Base-by-base conservation (phyloP, 2,113 vertebrate species). In the Pseudorasbora parva region DNA sequence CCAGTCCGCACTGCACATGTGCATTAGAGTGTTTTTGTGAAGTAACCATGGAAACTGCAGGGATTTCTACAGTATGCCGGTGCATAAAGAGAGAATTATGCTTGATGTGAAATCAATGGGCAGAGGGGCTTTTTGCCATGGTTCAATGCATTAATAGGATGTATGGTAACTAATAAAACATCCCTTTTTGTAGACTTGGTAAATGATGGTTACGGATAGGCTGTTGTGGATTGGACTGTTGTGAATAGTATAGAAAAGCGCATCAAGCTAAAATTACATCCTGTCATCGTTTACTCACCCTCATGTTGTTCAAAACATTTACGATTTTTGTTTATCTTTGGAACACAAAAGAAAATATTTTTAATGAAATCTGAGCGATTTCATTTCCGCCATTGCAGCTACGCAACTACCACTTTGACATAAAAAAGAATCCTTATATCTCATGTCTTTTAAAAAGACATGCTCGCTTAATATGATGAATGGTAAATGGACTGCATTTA, bases 21-120 rank as follows among this genome's bases (percentile, higher is more conserved):
- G 83, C 83, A 83, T 60, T 68, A 72, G 73, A 87, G 81, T 83
- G 83, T 88, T 87, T 86, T 85, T 82, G 78, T 81, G 75, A 41
- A 25, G 87, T 88, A 88, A 83, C 87, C 87, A 88, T 88, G 83
- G 85, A 87, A 88, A 87, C 87, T 76, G 82, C 45, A 73, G 83
- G 76, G 72, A 72, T 78, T 82, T 85, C 37, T 54, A 78, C 78
- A 83, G 43, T 79, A 77, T 85, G 84, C 49, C 54, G 5, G 54
- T 72, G 69, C 76, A 54, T 81, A 73, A 57, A 43, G 41, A 59
- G 59, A 33, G 77, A 82, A 81, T 64, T 56, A 23, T 49, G 71
- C 56, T 75, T 54, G 45, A 80, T 80, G 81, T 62, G 21, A 74
- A 85, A 80, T 73, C 77, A 64, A 30, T 83, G 41, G 66, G 57